These are phyloP conservation scores for Momotus momota DNA, from an alignment of 2,797 vertebrate species.

Conservation along the genomic window DNA sequence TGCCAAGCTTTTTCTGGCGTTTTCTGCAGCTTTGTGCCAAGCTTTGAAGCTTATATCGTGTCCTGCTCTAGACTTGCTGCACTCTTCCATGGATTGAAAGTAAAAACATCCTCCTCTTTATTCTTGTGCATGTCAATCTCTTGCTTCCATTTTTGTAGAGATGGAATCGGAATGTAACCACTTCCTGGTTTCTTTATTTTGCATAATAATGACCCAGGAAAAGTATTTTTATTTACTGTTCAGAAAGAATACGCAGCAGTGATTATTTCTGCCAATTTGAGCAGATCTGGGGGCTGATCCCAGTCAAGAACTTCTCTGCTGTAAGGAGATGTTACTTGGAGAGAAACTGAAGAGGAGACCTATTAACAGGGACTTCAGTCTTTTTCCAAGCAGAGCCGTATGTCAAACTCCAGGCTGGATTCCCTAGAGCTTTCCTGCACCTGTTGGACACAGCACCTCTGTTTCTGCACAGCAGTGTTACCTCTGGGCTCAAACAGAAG, in stretches of 20 bases:
- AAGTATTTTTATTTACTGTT: not conserved
- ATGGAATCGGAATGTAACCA: not conserved
- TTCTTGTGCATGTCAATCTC: not conserved
- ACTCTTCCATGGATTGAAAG: not conserved
- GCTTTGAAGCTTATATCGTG: not conserved
- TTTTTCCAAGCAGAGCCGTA: not conserved
- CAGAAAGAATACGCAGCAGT: not conserved
- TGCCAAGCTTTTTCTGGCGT: not conserved
- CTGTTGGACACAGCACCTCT: not conserved
- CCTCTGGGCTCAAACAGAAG: not conserved
- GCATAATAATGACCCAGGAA: not conserved
- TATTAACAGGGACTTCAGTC: not conserved
- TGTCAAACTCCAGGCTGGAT: not conserved
- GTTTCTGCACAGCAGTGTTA: not conserved
- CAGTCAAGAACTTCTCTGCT: not conserved
- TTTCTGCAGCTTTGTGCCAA: not conserved
- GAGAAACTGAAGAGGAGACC: no score
- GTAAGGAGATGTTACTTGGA: not conserved
- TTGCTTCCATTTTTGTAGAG: not conserved
- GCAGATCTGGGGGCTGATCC: not conserved
- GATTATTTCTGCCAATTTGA: not conserved
- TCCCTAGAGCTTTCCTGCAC: not conserved
- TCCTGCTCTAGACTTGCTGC: not conserved
- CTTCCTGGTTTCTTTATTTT: not conserved
- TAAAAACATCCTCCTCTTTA: not conserved